Percentiles rank a stretch among this genome's conserved stretches.
Evolutionary conservation across 2,888 invertebrate species (phyloP).

Genomic region (Drosophila suboccidentalis): DNA sequence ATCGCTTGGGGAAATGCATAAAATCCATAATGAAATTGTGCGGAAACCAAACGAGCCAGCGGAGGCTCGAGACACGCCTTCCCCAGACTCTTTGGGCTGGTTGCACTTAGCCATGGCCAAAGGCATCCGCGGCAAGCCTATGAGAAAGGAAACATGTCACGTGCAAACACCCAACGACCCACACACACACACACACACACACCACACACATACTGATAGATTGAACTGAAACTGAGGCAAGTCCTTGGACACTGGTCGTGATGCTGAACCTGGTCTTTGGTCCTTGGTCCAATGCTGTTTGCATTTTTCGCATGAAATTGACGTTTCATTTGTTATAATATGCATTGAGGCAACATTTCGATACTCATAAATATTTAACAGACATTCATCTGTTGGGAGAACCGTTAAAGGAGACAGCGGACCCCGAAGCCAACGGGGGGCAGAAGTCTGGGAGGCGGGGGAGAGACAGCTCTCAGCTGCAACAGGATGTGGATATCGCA

Average conservation of each 20-base stretch:
- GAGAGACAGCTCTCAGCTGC: slow-evolving; percentile 31
- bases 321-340: slow-evolving; percentile 81
- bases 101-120: slow-evolving; percentile 35
- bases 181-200: slow-evolving; percentile 1
- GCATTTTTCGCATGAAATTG: slow-evolving; percentile 72
- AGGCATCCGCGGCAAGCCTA: slow-evolving; percentile 35
- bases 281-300: slow-evolving; percentile 43
- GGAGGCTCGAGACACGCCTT: slow-evolving; percentile 24
- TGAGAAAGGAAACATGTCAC: slow-evolving; percentile 55
- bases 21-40: slow-evolving; percentile 70
- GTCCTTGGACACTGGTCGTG: slow-evolving; percentile 22
- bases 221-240: slow-evolving; percentile 21
- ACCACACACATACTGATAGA: slow-evolving; percentile 5
- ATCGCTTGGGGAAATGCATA: slow-evolving; percentile 41
- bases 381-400: slow-evolving; percentile 73
- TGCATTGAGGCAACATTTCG: slow-evolving; percentile 79
- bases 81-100: slow-evolving; percentile 1
- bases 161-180: slow-evolving; percentile 26
- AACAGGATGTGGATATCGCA: slow-evolving; percentile 43
- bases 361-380: slow-evolving; percentile 79
- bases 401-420: slow-evolving; percentile 45
- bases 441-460: not conserved
- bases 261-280: slow-evolving; percentile 20
- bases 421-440: slow-evolving; percentile 1
- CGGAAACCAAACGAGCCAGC: slow-evolving; percentile 41